Evolutionary conservation across 2,888 invertebrate genomes (phyloP).

Genomic region (Tenodera sinensis): DNA sequence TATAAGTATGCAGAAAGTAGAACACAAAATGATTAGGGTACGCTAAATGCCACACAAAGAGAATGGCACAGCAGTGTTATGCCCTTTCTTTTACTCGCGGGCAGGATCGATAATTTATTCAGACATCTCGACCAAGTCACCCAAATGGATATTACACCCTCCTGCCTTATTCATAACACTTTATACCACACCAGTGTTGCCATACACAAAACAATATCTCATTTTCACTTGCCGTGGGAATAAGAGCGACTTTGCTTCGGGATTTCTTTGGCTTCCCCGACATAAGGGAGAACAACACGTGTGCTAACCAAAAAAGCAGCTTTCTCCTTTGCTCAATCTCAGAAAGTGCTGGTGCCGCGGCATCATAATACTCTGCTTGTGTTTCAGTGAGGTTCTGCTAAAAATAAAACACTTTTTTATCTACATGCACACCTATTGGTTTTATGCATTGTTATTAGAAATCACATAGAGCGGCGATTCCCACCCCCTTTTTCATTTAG

Average conservation of each 20-base stretch:
- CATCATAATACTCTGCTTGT: neutral
- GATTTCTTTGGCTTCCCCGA: neutral
- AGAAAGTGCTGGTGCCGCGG: neutral
- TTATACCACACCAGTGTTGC: neutral
- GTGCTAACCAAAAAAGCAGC: neutral
- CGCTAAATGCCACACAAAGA: neutral
- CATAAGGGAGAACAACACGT: neutral
- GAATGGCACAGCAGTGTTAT: neutral
- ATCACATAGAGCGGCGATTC: too few species aligned
- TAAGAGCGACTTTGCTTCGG: neutral
- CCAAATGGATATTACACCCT: neutral
- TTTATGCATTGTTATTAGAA: neutral
- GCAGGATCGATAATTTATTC: neutral
- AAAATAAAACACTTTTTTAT: neutral
- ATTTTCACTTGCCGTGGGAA: neutral
- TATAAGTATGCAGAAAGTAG: neutral
- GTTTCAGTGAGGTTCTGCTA: neutral
- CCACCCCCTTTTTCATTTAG: too few species aligned
- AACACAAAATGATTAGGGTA: neutral
- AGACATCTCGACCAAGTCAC: neutral
- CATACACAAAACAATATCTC: neutral
- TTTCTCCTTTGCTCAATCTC: neutral
- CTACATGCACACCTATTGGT: neutral
- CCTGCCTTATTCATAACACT: neutral
- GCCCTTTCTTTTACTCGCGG: neutral